Conservation (phyloP, 2,888 invertebrate species). For the Apodemia hepburni region DNA sequence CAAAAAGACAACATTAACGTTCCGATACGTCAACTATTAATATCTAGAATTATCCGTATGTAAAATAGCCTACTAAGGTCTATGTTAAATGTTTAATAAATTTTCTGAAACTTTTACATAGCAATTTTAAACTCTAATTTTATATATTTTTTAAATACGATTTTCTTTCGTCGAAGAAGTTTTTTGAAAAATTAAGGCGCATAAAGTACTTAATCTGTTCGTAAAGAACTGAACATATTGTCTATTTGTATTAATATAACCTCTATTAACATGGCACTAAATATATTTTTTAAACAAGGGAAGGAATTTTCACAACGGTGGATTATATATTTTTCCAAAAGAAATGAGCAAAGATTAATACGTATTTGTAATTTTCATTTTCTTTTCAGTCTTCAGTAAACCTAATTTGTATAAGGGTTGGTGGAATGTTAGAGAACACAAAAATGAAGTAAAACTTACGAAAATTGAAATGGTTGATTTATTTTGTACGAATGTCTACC, state of each 20-base stretch:
- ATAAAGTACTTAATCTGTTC: slow-evolving; percentile 22
- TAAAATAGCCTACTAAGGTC: slow-evolving; percentile 57
- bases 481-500: slow-evolving; percentile 30
- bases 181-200: slow-evolving; percentile 29
- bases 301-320: slow-evolving; percentile 75
- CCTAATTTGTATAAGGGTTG: slow-evolving; percentile 58
- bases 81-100: slow-evolving; percentile 67
- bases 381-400: slow-evolving; percentile 75
- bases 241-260: slow-evolving; percentile 65
- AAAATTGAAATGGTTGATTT: slow-evolving; percentile 24
- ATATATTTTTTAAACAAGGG: slow-evolving; percentile 61
- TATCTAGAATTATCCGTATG: slow-evolving; percentile 39
- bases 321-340: slow-evolving; percentile 30
- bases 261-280: slow-evolving; percentile 74
- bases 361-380: slow-evolving; percentile 46
- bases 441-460: slow-evolving; percentile 24
- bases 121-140: slow-evolving; percentile 35
- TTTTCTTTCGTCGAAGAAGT: slow-evolving; percentile 19
- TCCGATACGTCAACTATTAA: slow-evolving; percentile 33
- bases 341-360: slow-evolving; percentile 53
- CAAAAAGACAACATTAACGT: slow-evolving; percentile 41
- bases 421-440: slow-evolving; percentile 61
- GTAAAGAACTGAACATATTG: slow-evolving; percentile 58
- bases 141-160: slow-evolving; percentile 10
- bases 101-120: slow-evolving; percentile 66